Evolutionary conservation across 2,888 invertebrate species (phyloP).

Genomic region (Galeruca laticollis): DNA sequence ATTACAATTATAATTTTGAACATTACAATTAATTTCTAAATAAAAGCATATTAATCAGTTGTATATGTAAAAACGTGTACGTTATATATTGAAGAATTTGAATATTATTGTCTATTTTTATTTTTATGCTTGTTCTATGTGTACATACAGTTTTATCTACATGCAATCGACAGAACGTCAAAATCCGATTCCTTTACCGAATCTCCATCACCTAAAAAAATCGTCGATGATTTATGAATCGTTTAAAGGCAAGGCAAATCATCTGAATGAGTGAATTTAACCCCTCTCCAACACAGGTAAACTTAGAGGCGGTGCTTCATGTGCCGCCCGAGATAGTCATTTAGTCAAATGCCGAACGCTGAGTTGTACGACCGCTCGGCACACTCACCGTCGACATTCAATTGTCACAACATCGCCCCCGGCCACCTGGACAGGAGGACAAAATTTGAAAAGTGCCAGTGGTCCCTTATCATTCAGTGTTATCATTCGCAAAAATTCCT

Average conservation of each 20-base stretch:
- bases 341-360: constrained; percentile 65
- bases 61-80: too few relatives aligned
- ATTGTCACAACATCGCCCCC: constrained; percentile 47
- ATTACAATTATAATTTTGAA: too few relatives aligned
- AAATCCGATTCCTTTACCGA: constrained; percentile 7
- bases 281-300: constrained; percentile 63
- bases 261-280: constrained; percentile 65
- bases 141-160: not conserved
- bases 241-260: constrained; percentile 55
- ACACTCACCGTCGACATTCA: constrained; percentile 44
- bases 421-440: constrained; percentile 55
- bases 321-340: constrained; percentile 64
- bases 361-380: constrained; percentile 56
- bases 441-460: constrained; percentile 48
- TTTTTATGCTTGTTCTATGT: too few relatives aligned
- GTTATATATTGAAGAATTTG: not conserved
- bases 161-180: not conserved
- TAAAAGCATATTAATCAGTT: too few relatives aligned
- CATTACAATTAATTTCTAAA: too few relatives aligned
- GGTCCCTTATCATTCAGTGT: constrained; percentile 44
- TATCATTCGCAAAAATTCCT: constrained; percentile 52
- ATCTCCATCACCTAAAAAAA: constrained; percentile 38
- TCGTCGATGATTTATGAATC: constrained; percentile 65
- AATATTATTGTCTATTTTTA: too few relatives aligned
- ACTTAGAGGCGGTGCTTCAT: constrained; percentile 63